phyloP scores from a whole-genome alignment of 2,888 invertebrate genomes.

The Eupithecia vulgata region DNA sequence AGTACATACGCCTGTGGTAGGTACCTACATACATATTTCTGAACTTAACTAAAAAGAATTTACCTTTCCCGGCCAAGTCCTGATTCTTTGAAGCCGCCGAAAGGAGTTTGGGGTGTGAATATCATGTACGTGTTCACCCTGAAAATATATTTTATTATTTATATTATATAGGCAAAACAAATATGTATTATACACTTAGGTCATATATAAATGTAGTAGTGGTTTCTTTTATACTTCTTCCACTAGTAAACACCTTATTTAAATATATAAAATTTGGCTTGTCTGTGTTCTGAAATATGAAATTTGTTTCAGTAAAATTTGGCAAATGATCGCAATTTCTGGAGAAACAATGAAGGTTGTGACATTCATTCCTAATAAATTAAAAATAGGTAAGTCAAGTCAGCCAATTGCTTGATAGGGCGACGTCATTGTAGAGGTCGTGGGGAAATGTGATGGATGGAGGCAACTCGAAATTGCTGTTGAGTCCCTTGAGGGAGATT shows the following conservation, averaged over 20 bases:
- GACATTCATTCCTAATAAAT: neutral
- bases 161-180: too few relatives aligned
- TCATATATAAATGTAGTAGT: too few relatives aligned
- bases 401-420: neutral
- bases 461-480: neutral
- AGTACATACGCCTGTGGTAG: too few relatives aligned
- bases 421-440: neutral
- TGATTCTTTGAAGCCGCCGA: constrained; percentile 93
- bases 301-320: neutral
- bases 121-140: constrained; percentile 85
- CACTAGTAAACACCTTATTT: too few relatives aligned
- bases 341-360: neutral
- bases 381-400: neutral
- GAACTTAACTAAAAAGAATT: constrained; percentile 36
- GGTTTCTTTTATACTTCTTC: too few relatives aligned
- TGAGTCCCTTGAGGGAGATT: neutral
- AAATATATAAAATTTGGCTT: too few relatives aligned
- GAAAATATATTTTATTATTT: constrained; percentile 20
- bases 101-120: constrained; percentile 88
- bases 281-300: too few relatives aligned
- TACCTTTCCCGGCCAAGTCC: constrained; percentile 86
- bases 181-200: too few relatives aligned
- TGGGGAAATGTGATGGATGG: neutral
- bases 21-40: neutral
- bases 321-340: neutral